These are phyloP conservation scores for Napeogenes inachia DNA, from an alignment of 2,888 invertebrate species.

Conservation along the genomic window DNA sequence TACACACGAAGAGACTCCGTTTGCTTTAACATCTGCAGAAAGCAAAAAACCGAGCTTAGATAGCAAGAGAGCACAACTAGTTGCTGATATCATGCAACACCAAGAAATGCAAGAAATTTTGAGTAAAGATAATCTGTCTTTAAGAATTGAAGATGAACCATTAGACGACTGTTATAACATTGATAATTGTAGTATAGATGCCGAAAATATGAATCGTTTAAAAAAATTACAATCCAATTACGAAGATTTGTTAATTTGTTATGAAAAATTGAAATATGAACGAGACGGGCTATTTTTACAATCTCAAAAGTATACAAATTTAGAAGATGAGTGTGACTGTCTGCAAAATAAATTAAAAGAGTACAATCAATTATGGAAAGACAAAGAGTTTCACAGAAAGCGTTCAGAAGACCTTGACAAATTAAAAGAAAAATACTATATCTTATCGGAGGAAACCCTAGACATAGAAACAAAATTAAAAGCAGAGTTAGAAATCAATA, in stretches of 20 bases:
- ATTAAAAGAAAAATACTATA: slow-evolving; percentile 60
- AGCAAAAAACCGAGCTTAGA: slow-evolving; percentile 41
- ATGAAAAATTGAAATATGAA: slow-evolving; percentile 62
- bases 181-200: slow-evolving; percentile 49
- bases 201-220: slow-evolving; percentile 57
- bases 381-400: slow-evolving; percentile 63
- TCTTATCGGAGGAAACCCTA: slow-evolving; percentile 61
- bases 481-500: slow-evolving; percentile 64
- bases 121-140: slow-evolving; percentile 44
- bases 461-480: slow-evolving; percentile 59
- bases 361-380: slow-evolving; percentile 61
- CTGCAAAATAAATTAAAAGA: slow-evolving; percentile 53
- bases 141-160: slow-evolving; percentile 36
- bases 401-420: slow-evolving; percentile 59
- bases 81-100: slow-evolving; percentile 67
- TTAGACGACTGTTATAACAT: slow-evolving; percentile 36
- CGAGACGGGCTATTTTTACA: slow-evolving; percentile 48
- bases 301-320: slow-evolving; percentile 52
- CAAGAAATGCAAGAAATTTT: slow-evolving; percentile 68
- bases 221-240: slow-evolving; percentile 61
- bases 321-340: slow-evolving; percentile 54
- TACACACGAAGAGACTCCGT: slow-evolving; percentile 45
- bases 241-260: slow-evolving; percentile 58
- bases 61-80: slow-evolving; percentile 59
- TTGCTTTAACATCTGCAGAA: slow-evolving; percentile 49